Evolutionary conservation across 64 coral and sea anemone genomes (phyloP), one percentile per base, ranked within the genome.

Genomic region (Pocillopora damicornis): DNA sequence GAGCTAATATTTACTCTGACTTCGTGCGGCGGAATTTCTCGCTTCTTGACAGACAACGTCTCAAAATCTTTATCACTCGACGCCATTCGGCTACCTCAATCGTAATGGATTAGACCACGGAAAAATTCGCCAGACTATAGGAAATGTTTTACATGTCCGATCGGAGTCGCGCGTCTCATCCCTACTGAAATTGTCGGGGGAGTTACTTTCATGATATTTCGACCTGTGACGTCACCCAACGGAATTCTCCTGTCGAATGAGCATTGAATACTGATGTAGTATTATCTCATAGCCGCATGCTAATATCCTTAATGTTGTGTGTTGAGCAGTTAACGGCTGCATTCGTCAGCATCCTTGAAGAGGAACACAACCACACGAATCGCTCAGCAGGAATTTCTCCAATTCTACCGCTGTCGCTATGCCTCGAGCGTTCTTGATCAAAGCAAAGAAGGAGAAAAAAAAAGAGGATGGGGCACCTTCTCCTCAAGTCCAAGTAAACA

Each of bases 211-310:
- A 58, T 63, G 65, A 92, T 87, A 92, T 87, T 87, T 80, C 83
- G 78, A 75, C n/a, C 76, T 57, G 35, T 92, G 81, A 92, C 90
- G 90, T 92, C 90, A 92, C 83, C 77, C 64, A 80, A 13, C 72
- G 90, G 90, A 92, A 92, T 92, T 92, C 90, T 92, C 90, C 90
- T 37, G 81, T 92, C 77, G 90, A 92, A 87, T 92, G 90, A 92
- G 82, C 90, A 91, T 76, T 79, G 90, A 87, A 87, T 75, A 59
- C 59, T 71, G 45, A 35, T 73, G 61, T 22, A 17, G 36, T 13
- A 51, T 51, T 51, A 87, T 69, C 75, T 87, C 74, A 66, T 76
- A 87, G 60, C 73, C 86, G 61, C 75, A 75, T 88, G 75, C 73
- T 88, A 88, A 88, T 76, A 75, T 76, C 86, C 65, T 92, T 87